phyloP scores from a whole-genome alignment of 2,113 vertebrate genomes.

The Rostratula benghalensis region DNA sequence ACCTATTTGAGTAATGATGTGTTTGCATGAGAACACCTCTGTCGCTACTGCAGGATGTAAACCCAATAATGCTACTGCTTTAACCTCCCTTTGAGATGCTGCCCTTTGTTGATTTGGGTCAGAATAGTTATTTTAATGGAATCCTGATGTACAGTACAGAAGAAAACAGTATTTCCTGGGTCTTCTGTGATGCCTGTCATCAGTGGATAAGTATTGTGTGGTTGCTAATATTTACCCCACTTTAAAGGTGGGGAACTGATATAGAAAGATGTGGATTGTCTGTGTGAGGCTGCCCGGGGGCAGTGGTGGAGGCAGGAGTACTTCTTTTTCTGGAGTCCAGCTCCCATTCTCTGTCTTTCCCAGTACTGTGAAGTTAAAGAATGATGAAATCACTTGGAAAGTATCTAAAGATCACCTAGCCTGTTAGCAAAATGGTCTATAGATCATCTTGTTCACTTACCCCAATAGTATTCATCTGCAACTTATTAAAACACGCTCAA shows the following conservation, averaged over 20 bases:
- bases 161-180: background rate
- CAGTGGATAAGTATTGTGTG: background rate
- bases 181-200: background rate
- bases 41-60: background rate
- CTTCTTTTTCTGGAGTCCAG: background rate
- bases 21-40: background rate
- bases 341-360: background rate
- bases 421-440: background rate
- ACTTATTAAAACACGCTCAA: background rate
- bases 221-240: background rate
- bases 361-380: background rate
- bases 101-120: background rate
- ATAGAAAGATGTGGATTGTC: background rate
- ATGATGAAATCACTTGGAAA: background rate
- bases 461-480: background rate
- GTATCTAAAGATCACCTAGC: background rate
- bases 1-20: background rate
- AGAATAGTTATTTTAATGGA: background rate
- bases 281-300: background rate
- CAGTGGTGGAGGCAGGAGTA: background rate
- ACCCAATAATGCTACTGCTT: background rate
- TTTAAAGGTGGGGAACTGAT: background rate
- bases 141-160: background rate
- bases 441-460: background rate
- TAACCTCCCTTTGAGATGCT: background rate